A percentile compares a stretch with the other conserved stretches of the same genome.
phyloP scores from a whole-genome alignment of 2,888 invertebrate genomes.

The Meiosimyza platycephala region DNA sequence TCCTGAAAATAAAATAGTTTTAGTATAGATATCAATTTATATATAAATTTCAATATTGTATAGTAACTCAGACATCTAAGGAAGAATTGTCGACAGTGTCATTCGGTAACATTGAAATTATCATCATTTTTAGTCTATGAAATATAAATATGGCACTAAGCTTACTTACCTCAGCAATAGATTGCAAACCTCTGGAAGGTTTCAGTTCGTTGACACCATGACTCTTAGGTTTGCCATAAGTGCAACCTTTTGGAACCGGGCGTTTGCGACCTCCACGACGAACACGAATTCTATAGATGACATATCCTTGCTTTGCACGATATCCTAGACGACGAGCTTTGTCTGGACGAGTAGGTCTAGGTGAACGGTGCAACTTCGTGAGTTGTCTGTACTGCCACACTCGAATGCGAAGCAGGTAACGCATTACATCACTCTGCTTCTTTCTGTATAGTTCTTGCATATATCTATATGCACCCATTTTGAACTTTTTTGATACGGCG shows the following conservation, averaged over 20 bases:
- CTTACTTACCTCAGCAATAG: slow-evolving; percentile 94
- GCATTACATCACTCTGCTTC: slow-evolving; percentile 99
- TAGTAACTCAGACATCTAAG: slow-evolving; percentile 64
- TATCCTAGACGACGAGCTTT: slow-evolving; percentile 98
- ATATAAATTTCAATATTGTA: neutral
- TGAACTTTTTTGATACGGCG: slow-evolving; percentile 62
- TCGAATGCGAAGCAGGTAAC: slow-evolving; percentile 94
- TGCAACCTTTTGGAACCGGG: slow-evolving; percentile 97
- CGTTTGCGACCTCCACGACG: slow-evolving; percentile 99
- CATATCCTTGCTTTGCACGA: slow-evolving; percentile 97
- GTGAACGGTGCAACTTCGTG: slow-evolving; percentile 93
- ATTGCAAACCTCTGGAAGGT: slow-evolving; percentile 92
- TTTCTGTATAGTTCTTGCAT: slow-evolving; percentile 99
- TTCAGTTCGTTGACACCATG: slow-evolving; percentile 99
- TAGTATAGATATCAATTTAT: neutral
- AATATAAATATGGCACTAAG: neutral
- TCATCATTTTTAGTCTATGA: slow-evolving; percentile 38
- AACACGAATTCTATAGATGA: slow-evolving; percentile 97
- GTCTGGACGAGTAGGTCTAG: slow-evolving; percentile 96
- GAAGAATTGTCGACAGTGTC: slow-evolving; percentile 57
- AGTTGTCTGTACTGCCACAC: slow-evolving; percentile 99
- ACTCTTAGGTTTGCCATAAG: slow-evolving; percentile 98
- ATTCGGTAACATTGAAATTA: slow-evolving; percentile 36
- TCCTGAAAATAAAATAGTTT: slow-evolving; percentile 75
- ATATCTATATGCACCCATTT: slow-evolving; percentile 99